Conservation (phyloP, 2,797 vertebrate genomes). For the Loriculus beryllinus region DNA sequence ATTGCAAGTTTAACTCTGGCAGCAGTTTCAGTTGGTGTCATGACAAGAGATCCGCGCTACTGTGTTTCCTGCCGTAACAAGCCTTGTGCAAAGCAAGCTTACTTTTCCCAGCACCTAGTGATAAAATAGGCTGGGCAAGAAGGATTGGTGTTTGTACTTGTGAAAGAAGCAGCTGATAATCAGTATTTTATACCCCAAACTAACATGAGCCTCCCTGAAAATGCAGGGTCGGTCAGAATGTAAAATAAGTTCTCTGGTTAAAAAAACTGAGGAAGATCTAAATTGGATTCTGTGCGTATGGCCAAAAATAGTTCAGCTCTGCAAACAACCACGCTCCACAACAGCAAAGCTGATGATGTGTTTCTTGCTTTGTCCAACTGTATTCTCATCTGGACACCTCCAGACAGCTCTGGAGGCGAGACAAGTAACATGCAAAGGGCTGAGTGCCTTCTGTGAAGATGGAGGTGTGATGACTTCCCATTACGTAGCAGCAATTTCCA, state of each 20-base stretch:
- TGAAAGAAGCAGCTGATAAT: not conserved
- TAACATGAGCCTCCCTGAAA: not conserved
- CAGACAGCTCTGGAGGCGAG: not conserved
- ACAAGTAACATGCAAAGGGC: not conserved
- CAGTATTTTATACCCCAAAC: not conserved
- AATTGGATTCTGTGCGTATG: not conserved
- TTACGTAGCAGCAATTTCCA: not conserved
- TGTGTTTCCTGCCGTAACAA: not conserved
- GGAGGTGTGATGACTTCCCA: not conserved
- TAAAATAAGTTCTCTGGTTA: not conserved
- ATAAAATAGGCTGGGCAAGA: not conserved
- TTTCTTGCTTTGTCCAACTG: not conserved
- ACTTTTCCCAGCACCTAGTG: not conserved
- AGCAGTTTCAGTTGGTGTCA: not conserved
- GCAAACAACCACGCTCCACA: not conserved
- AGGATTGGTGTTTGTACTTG: not conserved
- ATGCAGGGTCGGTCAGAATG: not conserved
- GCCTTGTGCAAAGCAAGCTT: not conserved
- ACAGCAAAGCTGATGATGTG: not conserved
- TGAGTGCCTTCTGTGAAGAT: not conserved
- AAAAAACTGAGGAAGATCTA: not conserved
- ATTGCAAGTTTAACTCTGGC: not conserved
- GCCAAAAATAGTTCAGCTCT: not conserved
- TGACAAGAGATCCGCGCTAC: not conserved
- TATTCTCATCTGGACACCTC: not conserved